Percentiles rank a stretch among this genome's conserved stretches.
These are phyloP conservation scores for Cheilosia urbana DNA, from an alignment of 2,888 invertebrate species.

Conservation along the genomic window DNA sequence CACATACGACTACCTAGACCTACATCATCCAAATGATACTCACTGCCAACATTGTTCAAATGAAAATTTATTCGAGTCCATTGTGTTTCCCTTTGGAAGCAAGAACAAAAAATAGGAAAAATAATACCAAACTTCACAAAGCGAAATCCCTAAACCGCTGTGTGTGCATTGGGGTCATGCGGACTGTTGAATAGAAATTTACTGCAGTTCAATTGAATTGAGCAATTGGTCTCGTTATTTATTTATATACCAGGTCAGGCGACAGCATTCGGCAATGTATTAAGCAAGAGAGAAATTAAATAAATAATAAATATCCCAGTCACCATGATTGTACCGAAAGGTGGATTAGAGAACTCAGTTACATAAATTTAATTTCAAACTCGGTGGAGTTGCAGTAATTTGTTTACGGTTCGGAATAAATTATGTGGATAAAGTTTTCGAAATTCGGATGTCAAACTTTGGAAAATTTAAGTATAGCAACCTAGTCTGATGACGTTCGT, in stretches of 20 bases:
- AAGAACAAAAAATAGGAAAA: not conserved
- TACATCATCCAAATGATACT: not conserved
- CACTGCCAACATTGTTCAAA: not conserved
- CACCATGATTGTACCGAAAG: not conserved
- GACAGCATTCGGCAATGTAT: slow-evolving; percentile 8
- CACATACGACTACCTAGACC: not conserved
- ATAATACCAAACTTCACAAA: not conserved
- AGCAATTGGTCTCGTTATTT: slow-evolving; percentile 33
- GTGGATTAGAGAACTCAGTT: slow-evolving; percentile 4
- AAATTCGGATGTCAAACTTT: not conserved
- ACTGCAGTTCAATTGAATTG: slow-evolving; percentile 24
- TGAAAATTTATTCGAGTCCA: slow-evolving; percentile 1
- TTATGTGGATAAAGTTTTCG: not conserved
- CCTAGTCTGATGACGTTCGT: not conserved
- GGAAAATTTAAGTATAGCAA: not conserved
- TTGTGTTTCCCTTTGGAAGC: not conserved
- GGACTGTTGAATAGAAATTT: slow-evolving; percentile 30
- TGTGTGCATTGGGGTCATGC: not conserved
- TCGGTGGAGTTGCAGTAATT: not conserved
- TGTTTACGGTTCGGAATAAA: slow-evolving; percentile 5
- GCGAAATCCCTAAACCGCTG: not conserved
- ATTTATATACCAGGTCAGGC: slow-evolving; percentile 16
- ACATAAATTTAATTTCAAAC: slow-evolving; percentile 12
- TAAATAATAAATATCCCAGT: slow-evolving; percentile 25
- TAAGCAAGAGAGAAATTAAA: slow-evolving; percentile 10